Evolutionary conservation across 1,140 invertebrate genomes (phyloP), one percentile per base, ranked within the genome.

Genomic region (Ceratina calcarata): DNA sequence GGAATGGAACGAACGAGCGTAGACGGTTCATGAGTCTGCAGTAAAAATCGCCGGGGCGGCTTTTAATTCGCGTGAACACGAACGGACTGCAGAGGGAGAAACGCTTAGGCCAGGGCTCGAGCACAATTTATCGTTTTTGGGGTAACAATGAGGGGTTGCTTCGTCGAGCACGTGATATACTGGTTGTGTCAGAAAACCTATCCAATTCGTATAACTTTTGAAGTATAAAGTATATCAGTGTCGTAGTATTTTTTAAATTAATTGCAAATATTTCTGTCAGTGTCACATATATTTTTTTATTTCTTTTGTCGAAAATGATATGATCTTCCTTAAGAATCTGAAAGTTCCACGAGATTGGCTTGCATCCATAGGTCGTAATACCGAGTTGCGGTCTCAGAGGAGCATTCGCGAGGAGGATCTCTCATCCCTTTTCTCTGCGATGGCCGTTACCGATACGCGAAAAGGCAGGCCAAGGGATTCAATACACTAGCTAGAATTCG

Each of bases 111-210:
- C 7, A 55, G 22, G 67, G 65, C 70, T 75, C 64, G 74, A 67
- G 62, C 53, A 53, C 78, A 64, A 83, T 80, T 85, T 82, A 82
- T 81, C 78, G 64, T 82, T 78, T 78, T 51, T 18, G 37, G 16
- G 24, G 67, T 61, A 67, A 84, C 71, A 84, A 84, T 84, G 70
- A 80, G 65, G 81, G 55, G 66, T 51, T 67, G 57, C 64, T 67
- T 64, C 62, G 51, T n/a, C 62, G 76, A 67, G 58, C 74, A 45
- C 13, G 22, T 62, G 80, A 18, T 82, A 82, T 81, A 73, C 76
- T 76, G 51, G 24, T 20, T 24, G 66, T 3, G 37, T 45, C 37
- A 45, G 37, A 45, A 45, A 8, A 8, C 37, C 37, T 10, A 10
- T 45, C 37, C 10, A 45, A 45, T 45, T 45, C 37, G 37, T 3